Evolutionary conservation across 2,113 vertebrate species (phyloP), one percentile per base, ranked within the genome.

Genomic region (Haplochromis burtoni): DNA sequence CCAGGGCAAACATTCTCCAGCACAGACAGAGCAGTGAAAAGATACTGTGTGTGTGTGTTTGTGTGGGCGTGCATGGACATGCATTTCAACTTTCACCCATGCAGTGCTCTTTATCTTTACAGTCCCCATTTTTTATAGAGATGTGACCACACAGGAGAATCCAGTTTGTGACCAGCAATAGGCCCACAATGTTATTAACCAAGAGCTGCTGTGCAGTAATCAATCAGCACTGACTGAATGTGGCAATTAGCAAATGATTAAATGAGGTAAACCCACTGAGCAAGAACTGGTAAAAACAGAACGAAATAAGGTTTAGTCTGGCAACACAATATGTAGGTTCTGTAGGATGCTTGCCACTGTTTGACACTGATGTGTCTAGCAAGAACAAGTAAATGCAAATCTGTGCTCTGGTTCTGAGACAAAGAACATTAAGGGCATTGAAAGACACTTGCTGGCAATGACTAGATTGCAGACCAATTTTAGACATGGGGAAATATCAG

Each of bases 191-290:
- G 45, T 87, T 92, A 93, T 96, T 95, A 78, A 95, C 92, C 92
- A 92, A 91, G 82, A 88, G 95, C 91, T 81, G 89, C 89, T 59
- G 81, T 47, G 91, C 66, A 91, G 35, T 80, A 83, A 82, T 88
- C 82, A 96, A 96, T 96, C 96, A 97, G 96, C 96, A 96, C 24
- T 81, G 88, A 90, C 94, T 89, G 94, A 95, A 97, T 89, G 91
- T 95, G 87, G 92, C 92, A 96, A 96, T 97, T 97, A 97, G 93
- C 86, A 95, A 96, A 97, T 97, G 97, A 97, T 94, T 96, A 91
- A 96, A 89, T 92, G 84, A 95, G 93, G 86, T 93, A 33, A 89
- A 88, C 53, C 87, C 76, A 81, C 80, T 93, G 88, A 87, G 94
- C 83, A 85, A 88, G 92, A 91, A 92, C 93, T 87, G 85, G 81